Evolutionary conservation across 2,797 vertebrate genomes (phyloP).

Genomic region (Lacerta bilineata): DNA sequence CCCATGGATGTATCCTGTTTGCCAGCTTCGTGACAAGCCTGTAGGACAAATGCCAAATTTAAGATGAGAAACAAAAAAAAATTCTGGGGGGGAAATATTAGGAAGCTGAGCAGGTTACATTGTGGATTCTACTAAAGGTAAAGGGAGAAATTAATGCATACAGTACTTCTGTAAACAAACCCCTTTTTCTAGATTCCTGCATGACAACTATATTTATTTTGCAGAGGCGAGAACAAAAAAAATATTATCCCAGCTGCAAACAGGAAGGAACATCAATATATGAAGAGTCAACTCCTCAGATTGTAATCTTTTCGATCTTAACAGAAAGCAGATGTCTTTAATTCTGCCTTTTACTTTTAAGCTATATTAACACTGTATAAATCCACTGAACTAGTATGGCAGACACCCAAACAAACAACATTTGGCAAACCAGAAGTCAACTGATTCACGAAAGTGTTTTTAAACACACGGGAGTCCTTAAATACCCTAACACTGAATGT

Average conservation of each 20-base stretch:
- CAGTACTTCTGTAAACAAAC: neutral
- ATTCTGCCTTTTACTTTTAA: conserved; percentile 10
- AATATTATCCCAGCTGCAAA: neutral
- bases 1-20: conserved; percentile 78
- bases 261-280: conserved; percentile 40
- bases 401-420: neutral
- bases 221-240: conserved; percentile 33
- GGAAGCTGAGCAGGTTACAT: conserved; percentile 47
- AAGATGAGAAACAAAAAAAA: conserved; percentile 51
- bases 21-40: conserved; percentile 55
- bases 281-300: conserved; percentile 48
- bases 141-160: conserved; percentile 6
- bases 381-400: neutral
- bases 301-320: conserved; percentile 20
- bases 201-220: neutral
- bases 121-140: conserved; percentile 8
- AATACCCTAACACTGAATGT: conserved; percentile 56
- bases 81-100: conserved; percentile 55
- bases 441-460: conserved; percentile 28
- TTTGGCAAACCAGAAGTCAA: conserved; percentile 30
- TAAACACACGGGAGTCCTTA: conserved; percentile 45
- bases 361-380: conserved; percentile 26
- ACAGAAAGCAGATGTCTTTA: conserved; percentile 15
- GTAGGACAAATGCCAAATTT: conserved; percentile 63
- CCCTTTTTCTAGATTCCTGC: neutral